Evolutionary conservation across 2,888 invertebrate species (phyloP), one percentile per base, ranked within the genome.

Genomic region (Glyphotaelius pellucidus): DNA sequence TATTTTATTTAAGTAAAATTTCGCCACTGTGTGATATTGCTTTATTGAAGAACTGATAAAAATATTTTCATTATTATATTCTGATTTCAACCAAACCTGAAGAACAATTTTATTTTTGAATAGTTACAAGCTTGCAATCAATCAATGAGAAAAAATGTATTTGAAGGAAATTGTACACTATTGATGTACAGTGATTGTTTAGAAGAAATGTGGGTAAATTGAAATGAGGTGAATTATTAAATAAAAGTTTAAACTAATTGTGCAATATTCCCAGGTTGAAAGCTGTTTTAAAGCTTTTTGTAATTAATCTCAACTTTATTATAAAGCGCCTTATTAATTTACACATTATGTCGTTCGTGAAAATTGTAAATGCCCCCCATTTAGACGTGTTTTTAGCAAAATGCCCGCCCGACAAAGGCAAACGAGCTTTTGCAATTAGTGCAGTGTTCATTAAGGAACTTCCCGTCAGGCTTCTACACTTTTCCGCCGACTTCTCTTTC

Each of bases 371-470:
- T 90, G 81, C 83, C 90, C 35, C 80, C 83, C 90, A 90, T 90
- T 67, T 52, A 32, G 83, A 52, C 84, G n/a, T 85, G 67, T 35
- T 47, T 89, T 90, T 91, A 80, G 80, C 80, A 87, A 91, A 91
- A 91, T 84, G 87, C 80, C 91, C 91, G 80, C 87, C 87, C 80
- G 86, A 90, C 83, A 90, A 90, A 84, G 90, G 52, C 84, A 47
- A 31, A 84, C 83, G 80, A 83, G 79, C 81, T 86, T 91, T 92
- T 92, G 92, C 93, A 93, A 92, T 93, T 92, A 93, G 93, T 92
- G 92, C 92, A 88, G 85, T 92, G 92, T 93, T 93, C 93, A 92
- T 92, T 93, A 93, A 91, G 91, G 87, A 93, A 93, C 88, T 93
- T 91, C 87, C 83, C 91, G 85, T 90, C 30, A 81, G 86, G 79